Base-by-base conservation (phyloP, 2,888 invertebrate genomes). In the Machimus atricapillus region DNA sequence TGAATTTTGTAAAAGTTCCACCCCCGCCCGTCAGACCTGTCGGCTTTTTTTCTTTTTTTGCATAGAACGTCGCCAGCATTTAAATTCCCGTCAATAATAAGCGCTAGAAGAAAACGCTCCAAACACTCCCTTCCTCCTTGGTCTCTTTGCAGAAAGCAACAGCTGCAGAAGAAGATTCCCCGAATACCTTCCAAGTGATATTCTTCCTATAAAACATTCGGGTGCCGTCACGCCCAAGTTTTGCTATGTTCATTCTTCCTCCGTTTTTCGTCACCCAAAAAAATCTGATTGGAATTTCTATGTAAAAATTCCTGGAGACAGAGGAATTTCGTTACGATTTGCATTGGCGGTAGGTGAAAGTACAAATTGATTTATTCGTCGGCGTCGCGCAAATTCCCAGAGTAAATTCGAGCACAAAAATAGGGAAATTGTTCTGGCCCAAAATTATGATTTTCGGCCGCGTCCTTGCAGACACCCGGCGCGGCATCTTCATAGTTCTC, bases 211-310 rank as follows among this genome's bases (percentile, higher is more conserved):
- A 40, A 78, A 66, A 78, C 78, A 43, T 40, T 78, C 23, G 43
- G 40, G 23, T 78, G 78, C 78, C 78, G 23, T 78, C 78, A 78
- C 78, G 78, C 43, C 37, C 78, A 34, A 43, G 23, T 78, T 78
- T 78, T 78, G 78, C 40, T 78, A 43, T 78, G 78, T 43, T 78
- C 78, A 40, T 40, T 40, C 40, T 19, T 40, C 23, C 37, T 40
- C 14, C 37, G 43, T 43, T 6, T 78, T 78, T 23, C 43, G 43
- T 4, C 14, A 46, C 19, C 78, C 40, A n/a, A 40, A 66, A 66
- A 40, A 34, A 78, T 40, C 37, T 78, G 78, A 78, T 78, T 78
- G 78, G 78, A 78, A 78, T 78, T 78, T 40, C 78, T 40, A 78
- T 78, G 78, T 40, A 40, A 37, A 78, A 43, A 40, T 78, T 78